Conservation (phyloP, 2,888 invertebrate genomes). For the Lissonota sp. region DNA sequence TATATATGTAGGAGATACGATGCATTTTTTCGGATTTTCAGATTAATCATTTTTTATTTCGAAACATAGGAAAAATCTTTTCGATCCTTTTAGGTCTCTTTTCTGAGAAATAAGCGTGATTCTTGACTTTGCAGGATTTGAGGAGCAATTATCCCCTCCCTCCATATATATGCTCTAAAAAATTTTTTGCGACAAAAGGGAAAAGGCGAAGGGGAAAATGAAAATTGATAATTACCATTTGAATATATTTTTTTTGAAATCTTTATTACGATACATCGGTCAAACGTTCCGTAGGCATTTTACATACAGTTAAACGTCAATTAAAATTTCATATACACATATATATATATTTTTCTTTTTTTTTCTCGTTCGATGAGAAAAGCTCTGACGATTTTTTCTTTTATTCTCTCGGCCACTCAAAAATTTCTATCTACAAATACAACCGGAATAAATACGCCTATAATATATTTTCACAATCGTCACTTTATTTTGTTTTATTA, state of each 20-base stretch:
- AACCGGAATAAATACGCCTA: conserved; percentile 39
- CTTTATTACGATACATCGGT: conserved; percentile 57
- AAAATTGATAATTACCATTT: too few species aligned
- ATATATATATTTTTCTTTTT: neutral
- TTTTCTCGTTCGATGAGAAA: conserved; percentile 34
- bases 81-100: too few species aligned
- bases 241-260: conserved; percentile 17
- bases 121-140: too few species aligned
- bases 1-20: too few species aligned
- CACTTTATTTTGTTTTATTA: conserved; percentile 39
- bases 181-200: too few species aligned
- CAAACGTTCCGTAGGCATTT: conserved; percentile 45
- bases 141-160: too few species aligned
- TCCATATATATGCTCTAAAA: too few species aligned
- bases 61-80: too few species aligned
- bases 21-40: too few species aligned
- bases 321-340: conserved; percentile 29
- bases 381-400: conserved; percentile 10
- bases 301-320: conserved; percentile 56
- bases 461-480: conserved; percentile 11
- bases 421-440: conserved; percentile 51
- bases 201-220: too few species aligned
- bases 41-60: too few species aligned
- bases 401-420: neutral
- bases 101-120: too few species aligned